Percentiles rank a stretch among this genome's conserved stretches.
Evolutionary conservation across 2,888 invertebrate species (phyloP).

Genomic region (Andrena chrysosceles): DNA sequence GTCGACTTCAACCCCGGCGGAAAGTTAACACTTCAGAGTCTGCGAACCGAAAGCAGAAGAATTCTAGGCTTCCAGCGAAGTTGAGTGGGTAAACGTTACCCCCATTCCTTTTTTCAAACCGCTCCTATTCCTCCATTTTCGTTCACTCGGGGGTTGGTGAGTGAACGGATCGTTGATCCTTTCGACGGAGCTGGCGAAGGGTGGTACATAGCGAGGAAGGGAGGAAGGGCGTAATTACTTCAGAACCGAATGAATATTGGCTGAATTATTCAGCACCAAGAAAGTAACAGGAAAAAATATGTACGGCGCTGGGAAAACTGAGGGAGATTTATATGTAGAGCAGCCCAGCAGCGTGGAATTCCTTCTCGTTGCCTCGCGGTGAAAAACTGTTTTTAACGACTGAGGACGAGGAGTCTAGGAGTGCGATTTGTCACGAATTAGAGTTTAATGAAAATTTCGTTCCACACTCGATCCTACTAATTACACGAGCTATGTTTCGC

Average conservation of each 20-base stretch:
- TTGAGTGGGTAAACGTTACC: neutral
- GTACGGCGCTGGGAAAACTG: neutral
- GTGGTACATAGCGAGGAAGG: neutral
- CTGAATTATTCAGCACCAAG: neutral
- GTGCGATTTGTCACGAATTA: slow-evolving; percentile 32
- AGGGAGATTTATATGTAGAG: neutral
- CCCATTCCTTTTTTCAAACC: neutral
- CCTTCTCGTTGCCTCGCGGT: neutral
- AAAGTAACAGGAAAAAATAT: neutral
- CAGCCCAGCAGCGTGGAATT: neutral
- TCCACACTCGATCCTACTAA: slow-evolving; percentile 1
- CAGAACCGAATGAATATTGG: neutral
- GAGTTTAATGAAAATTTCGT: neutral
- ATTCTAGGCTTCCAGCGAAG: neutral
- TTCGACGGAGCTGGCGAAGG: neutral
- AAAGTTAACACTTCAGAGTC: neutral
- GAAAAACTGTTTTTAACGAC: neutral
- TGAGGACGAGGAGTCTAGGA: neutral
- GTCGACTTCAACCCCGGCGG: neutral
- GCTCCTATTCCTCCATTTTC: neutral
- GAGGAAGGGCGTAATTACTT: neutral
- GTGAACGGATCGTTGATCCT: neutral
- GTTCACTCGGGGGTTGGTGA: neutral
- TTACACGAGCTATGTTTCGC: neutral
- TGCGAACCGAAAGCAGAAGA: neutral